Base-by-base conservation (phyloP, 2,888 invertebrate species). In the Cataglyphis albicans region DNA sequence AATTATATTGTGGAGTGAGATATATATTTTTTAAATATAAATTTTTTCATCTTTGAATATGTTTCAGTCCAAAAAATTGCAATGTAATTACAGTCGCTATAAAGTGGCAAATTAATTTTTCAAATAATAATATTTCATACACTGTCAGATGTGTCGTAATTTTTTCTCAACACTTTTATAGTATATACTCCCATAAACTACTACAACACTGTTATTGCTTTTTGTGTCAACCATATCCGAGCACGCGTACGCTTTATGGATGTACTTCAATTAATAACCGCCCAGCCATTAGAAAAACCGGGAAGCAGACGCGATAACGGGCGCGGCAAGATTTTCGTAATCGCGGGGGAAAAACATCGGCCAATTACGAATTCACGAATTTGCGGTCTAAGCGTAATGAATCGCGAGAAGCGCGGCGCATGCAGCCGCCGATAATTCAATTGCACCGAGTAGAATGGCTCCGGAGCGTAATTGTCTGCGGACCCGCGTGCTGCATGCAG, bases 391-490 rank as follows among this genome's bases (percentile, higher is more conserved):
- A 41, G 10, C 21, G 72, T 78, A 73, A 78, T 59, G 59, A 78
- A 73, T 73, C 59, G 78, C 78, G 78, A 21, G 32, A 72, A 44
- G 70, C 76, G 63, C 52, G 52, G 63, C 25, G 61, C 67, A 32
- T 75, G 75, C 64, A 55, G 35, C 35, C 48, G 64, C 61, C 84
- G 86, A 83, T 87, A 89, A 88, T 88, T 84, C 82, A 86, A 88
- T 88, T 88, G 84, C 85, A 44, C 63, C 32, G 25, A n/a, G 38
- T 25, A 38, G 48, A 67, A 61, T 59, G 48, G 88, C 76, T 83
- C 25, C n/a, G 41, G 41, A 52, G 38, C 57, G 84, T 61, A 78
- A 86, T 84, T 90, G 88, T 82, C 80, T 81, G 67, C 78, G 65
- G 82, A 29, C 29, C 21, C 48, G 81, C 67, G 35, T 25, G 84